A percentile compares a stretch with the other conserved stretches of the same genome.
phyloP scores from a whole-genome alignment of 2,113 vertebrate species.

The Emberiza fucata region DNA sequence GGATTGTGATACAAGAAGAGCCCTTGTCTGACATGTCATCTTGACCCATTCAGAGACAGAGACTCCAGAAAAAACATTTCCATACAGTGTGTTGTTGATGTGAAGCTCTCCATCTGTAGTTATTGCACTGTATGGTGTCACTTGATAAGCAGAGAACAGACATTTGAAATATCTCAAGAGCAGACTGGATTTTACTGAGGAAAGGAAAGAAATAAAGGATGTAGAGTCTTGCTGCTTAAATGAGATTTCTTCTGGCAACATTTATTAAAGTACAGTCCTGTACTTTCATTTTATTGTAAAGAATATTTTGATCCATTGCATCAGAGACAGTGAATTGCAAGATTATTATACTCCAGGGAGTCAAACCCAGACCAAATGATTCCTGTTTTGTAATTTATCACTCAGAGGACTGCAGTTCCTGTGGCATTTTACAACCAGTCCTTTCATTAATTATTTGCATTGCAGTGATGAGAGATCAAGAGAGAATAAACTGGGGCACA shows the following conservation, averaged over 20 bases:
- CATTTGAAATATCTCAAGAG: neutral
- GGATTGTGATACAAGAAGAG: neutral
- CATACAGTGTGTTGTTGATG: neutral
- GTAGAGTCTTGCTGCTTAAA: neutral
- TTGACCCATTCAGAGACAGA: neutral
- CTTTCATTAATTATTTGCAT: neutral
- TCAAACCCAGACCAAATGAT: neutral
- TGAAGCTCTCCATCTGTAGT: neutral
- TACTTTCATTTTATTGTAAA: neutral
- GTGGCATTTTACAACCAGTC: neutral
- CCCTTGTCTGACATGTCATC: neutral
- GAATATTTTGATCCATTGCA: neutral
- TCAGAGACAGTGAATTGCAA: accelerated
- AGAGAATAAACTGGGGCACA: neutral
- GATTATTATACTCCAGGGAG: neutral
- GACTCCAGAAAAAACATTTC: neutral
- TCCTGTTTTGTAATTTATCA: neutral
- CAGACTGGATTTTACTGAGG: neutral
- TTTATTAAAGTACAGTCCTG: neutral
- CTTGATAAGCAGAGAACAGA: neutral
- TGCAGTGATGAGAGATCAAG: neutral
- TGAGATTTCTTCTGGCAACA: neutral
- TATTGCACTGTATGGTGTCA: neutral
- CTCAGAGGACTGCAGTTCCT: neutral
- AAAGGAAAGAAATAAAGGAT: neutral